Conservation (phyloP, 2,113 vertebrate species). For the Sinocyclocheilus maitianheensis region DNA sequence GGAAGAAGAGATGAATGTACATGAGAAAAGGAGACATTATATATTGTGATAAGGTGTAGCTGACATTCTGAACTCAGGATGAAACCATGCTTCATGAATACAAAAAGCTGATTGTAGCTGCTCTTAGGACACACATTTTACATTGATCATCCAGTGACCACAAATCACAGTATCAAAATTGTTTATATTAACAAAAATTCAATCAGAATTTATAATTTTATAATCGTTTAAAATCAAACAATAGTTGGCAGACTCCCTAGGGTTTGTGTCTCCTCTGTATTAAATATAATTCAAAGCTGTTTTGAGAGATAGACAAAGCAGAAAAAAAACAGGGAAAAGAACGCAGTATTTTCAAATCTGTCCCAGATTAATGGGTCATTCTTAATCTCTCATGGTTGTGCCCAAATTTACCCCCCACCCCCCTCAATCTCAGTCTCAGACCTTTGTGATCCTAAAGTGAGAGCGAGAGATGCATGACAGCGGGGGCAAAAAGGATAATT, state of each 20-base stretch:
- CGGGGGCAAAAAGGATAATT: constrained; percentile 43
- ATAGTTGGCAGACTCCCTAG: not conserved
- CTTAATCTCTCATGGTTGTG: constrained; percentile 76
- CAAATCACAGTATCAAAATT: not conserved
- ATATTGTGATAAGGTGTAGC: not conserved
- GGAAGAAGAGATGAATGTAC: constrained; percentile 51
- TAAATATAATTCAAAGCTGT: not conserved
- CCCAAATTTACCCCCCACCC: constrained; percentile 67
- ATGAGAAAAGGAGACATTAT: constrained; percentile 48
- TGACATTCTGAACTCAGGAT: constrained; percentile 23
- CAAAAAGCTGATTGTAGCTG: not conserved
- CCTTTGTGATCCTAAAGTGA: constrained; percentile 65
- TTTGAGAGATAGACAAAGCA: constrained; percentile 33
- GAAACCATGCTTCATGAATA: not conserved
- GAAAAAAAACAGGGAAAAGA: constrained; percentile 17
- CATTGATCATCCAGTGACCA: not conserved
- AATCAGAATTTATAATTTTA: not conserved
- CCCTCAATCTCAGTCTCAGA: constrained; percentile 71
- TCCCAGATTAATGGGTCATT: constrained; percentile 75
- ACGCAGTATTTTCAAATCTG: constrained; percentile 70
- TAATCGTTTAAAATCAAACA: not conserved
- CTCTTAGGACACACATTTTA: not conserved
- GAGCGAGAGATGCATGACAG: constrained; percentile 64
- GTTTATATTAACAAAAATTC: not conserved
- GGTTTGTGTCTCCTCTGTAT: not conserved